Evolutionary conservation across 2,113 vertebrate genomes (phyloP).

Genomic region (Heloderma charlesbogerti): DNA sequence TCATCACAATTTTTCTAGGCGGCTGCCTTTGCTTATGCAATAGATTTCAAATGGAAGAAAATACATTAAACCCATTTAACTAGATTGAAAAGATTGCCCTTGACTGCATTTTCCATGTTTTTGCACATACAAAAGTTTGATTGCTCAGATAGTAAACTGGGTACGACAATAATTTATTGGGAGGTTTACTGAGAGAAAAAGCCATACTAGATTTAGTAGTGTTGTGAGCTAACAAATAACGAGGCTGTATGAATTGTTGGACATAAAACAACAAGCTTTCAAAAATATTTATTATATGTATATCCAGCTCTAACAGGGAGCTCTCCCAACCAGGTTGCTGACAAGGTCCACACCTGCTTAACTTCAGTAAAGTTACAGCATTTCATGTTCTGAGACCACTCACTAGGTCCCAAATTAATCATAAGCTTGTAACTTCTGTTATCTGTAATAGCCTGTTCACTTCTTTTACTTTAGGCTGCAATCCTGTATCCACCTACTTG

Average conservation of each 20-base stretch:
- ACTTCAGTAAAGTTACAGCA: neutral
- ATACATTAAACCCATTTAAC: neutral
- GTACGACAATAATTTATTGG: neutral
- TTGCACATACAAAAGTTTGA: conserved; percentile 4
- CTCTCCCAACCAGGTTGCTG: neutral
- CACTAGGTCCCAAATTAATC: neutral
- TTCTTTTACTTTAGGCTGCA: neutral
- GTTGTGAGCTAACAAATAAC: neutral
- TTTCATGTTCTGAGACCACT: neutral
- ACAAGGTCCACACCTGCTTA: neutral
- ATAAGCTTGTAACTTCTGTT: neutral
- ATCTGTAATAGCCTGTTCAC: neutral
- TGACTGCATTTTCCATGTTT: neutral
- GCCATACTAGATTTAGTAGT: neutral
- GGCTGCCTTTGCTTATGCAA: neutral
- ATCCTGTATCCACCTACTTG: neutral
- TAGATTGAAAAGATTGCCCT: conserved; percentile 16
- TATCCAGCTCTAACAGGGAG: neutral
- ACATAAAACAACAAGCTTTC: neutral
- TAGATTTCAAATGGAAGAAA: conserved; percentile 19
- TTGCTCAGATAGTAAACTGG: neutral
- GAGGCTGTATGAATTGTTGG: neutral
- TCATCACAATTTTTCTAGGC: conserved; percentile 14
- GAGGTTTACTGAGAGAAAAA: neutral
- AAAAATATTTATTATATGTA: neutral